These are phyloP conservation scores for Cephus pygmeus DNA, from an alignment of 2,888 invertebrate species.

Conservation along the genomic window DNA sequence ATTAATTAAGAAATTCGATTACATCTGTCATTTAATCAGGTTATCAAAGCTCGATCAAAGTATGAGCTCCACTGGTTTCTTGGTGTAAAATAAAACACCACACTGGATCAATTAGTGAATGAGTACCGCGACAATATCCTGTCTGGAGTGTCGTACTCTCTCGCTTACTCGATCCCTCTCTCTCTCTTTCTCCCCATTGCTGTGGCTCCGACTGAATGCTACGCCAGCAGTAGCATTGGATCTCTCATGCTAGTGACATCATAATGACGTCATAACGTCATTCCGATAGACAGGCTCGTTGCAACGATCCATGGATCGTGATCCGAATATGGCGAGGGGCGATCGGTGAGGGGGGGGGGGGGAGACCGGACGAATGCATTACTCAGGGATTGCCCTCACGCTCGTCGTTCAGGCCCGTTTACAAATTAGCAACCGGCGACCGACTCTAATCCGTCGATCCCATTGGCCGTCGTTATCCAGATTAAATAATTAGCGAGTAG, in stretches of 20 bases:
- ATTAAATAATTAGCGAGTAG: not conserved
- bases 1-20: not conserved
- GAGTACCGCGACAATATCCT: slow-evolving; percentile 61
- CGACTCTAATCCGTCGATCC: slow-evolving; percentile 4
- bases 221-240: not conserved
- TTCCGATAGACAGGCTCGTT: slow-evolving; percentile 1
- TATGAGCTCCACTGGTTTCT: slow-evolving; percentile 48
- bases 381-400: not conserved
- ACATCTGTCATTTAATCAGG: not conserved
- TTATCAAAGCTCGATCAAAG: slow-evolving; percentile 22
- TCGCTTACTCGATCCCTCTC: slow-evolving; percentile 16
- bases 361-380: slow-evolving; percentile 4
- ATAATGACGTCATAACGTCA: slow-evolving; percentile 32
- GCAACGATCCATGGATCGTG: slow-evolving; percentile 7
- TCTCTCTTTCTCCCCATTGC: slow-evolving; percentile 16
- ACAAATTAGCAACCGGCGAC: slow-evolving; percentile 4
- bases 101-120: slow-evolving; percentile 62
- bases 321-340: not conserved
- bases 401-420: slow-evolving; percentile 3
- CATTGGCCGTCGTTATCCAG: not conserved
- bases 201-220: not conserved
- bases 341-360: not conserved
- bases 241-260: slow-evolving; percentile 33
- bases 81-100: slow-evolving; percentile 55
- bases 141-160: slow-evolving; percentile 41